These are phyloP conservation scores for Aphelenchoides avenae DNA, from an alignment of 1,140 invertebrate species.

Conservation along the genomic window DNA sequence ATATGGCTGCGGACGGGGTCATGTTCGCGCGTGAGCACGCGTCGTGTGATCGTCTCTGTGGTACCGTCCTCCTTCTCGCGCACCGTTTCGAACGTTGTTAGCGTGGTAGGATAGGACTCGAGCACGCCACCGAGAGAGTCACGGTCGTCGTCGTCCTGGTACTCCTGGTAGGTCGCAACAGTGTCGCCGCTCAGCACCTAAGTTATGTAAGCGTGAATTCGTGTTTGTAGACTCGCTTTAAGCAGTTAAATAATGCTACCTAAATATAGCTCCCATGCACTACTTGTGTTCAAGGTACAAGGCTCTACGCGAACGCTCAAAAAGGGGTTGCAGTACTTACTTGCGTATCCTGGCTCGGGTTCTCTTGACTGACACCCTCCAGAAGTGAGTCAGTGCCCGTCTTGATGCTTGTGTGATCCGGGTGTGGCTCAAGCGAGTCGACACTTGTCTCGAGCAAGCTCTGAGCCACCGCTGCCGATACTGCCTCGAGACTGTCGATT, in stretches of 20 bases:
- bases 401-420: background rate
- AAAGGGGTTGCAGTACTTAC: no score
- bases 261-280: background rate
- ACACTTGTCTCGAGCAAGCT: slow-evolving; percentile 29
- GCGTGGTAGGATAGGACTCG: slow-evolving; percentile 45
- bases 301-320: no score
- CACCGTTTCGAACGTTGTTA: slow-evolving; percentile 49
- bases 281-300: background rate
- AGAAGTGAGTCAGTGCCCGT: slow-evolving; percentile 41
- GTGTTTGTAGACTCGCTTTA: background rate
- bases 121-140: slow-evolving; percentile 48
- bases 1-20: slow-evolving; percentile 53
- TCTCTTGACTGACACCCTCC: slow-evolving; percentile 45
- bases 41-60: slow-evolving; percentile 44
- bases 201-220: no score
- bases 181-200: background rate
- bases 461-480: slow-evolving; percentile 21
- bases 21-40: slow-evolving; percentile 46
- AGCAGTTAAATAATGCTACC: background rate
- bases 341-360: slow-evolving; percentile 31
- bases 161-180: slow-evolving; percentile 1
- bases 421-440: slow-evolving; percentile 22
- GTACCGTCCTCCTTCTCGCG: slow-evolving; percentile 38
- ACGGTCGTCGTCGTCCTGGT: slow-evolving; percentile 33
- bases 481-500: slow-evolving; percentile 42